Conservation (phyloP, 2,888 invertebrate genomes). For the Criorhina ranunculi region DNA sequence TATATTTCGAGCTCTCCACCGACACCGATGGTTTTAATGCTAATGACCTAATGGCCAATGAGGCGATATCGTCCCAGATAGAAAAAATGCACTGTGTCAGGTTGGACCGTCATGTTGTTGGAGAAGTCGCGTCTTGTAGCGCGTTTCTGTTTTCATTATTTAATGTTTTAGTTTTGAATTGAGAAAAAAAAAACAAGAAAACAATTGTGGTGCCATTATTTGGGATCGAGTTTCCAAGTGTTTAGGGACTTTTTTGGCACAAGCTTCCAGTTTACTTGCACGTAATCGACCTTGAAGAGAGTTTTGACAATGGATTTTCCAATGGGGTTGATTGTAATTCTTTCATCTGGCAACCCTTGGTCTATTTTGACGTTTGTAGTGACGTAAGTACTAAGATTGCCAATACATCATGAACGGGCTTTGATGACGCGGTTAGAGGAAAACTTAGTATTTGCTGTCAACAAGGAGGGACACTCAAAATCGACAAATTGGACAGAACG, state of each 20-base stretch:
- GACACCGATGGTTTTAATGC: conserved; percentile 50
- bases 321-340: too few relatives aligned
- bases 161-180: conserved; percentile 29
- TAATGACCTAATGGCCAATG: conserved; percentile 73
- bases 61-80: conserved; percentile 64
- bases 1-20: conserved; percentile 52
- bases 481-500: too few relatives aligned
- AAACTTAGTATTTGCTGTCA: too few relatives aligned
- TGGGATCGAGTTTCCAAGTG: conserved; percentile 2
- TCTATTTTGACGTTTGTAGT: too few relatives aligned
- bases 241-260: too few relatives aligned
- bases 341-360: too few relatives aligned
- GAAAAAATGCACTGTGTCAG: conserved; percentile 47
- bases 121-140: conserved; percentile 20
- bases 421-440: too few relatives aligned
- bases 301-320: background rate
- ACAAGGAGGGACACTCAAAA: too few relatives aligned
- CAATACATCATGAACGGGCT: too few relatives aligned
- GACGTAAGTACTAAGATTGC: too few relatives aligned
- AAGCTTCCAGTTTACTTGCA: too few relatives aligned
- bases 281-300: too few relatives aligned
- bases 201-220: background rate
- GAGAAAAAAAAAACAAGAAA: background rate
- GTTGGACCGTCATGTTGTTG: conserved; percentile 21
- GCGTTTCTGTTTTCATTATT: conserved; percentile 5